Base-by-base conservation (phyloP, 2,113 vertebrate genomes). In the Brachyhypopomus gauderio region DNA sequence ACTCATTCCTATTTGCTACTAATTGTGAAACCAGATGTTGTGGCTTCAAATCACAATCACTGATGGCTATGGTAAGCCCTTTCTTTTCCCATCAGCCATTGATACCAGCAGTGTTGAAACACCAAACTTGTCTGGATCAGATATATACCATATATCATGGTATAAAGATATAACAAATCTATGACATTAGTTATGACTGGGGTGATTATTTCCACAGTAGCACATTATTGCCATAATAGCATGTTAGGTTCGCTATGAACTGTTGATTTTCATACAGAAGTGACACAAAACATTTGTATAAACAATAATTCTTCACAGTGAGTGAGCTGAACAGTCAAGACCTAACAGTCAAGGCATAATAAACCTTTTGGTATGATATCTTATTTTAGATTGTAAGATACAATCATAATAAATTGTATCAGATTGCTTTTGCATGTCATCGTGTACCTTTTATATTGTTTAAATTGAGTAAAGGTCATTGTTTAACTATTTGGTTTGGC, bases 81-180 rank as follows among this genome's bases (percentile, higher is more conserved):
- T 25, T 62, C 25, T 34, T 72, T 79, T 17, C 41, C 22, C 3
- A 78, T 25, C 22, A 79, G 38, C 3, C 34, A 71, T 7, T 59
- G 14, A 48, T 16, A 11, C 52, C 20, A n/a, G 36, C 36, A 7
- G 3, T 62, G 77, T 62, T 79, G 45, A 79, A 36, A 19, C 45
- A 48, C 23, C 22, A 41, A 34, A 17, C n/a, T 38, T 70, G 64
- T 78, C 67, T 70, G 77, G 34, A 70, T 19, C 52, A 55, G 6
- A 71, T 58, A 38, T 23, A 16, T 69, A 19, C 9, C 2, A 8
- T 16, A 59, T 2, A 23, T 75, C 56, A 75, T 58, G 56, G 5
- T 34, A 16, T n/a, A 58, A 67, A 38, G 30, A 36, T 22, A 67
- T 19, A 30, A 67, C 20, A 38, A 1, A 67, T 34, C 36, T 67